Evolutionary conservation across 2,113 vertebrate species (phyloP), one percentile per base, ranked within the genome.

Genomic region (Saimiri boliviensis): DNA sequence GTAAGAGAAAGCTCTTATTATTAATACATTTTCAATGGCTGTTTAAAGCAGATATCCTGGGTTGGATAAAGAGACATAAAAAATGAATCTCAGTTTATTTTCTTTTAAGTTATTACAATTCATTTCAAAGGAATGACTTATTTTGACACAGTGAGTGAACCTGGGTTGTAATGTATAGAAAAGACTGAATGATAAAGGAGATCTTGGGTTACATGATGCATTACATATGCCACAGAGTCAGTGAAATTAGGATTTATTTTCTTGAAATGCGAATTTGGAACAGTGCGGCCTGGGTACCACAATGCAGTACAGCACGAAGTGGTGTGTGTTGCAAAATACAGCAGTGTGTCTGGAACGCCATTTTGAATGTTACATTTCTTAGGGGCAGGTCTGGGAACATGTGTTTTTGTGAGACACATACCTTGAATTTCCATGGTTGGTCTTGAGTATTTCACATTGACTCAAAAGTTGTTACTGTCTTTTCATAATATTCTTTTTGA

Each of bases 221-320:
- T 95, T 94, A 85, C 82, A 76, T 40, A 71, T 71, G 47, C 90
- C 83, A 58, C n/a, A 11, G 77, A 93, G 89, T 70, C 95, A 91
- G 87, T 86, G 97, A 98, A 94, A 92, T 96, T 77, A 97, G 58
- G 63, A 96, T 98, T 98, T 98, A 95, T 96, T 98, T 97, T 98
- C 96, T 82, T 91, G 77, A 98, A 97, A 96, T 95, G 32, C 30
- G 94, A 96, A 97, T 95, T 37, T 47, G 4, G 82, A 98, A 85
- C 56, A 94, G 77, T 10, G 56, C 93, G 76, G 0, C 23, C 91
- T 45, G 49, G 79, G 47, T 91, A 42, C 83, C 73, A 70, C 8
- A 86, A 32, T 66, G 8, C 7, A 45, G 32, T 42, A 6, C 4
- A 68, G 32, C 13, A 49, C 3, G 13, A 13, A 87, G 20, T 40